Evolutionary conservation across 1,140 invertebrate species (phyloP).

Genomic region (Oncopeltus fasciatus): DNA sequence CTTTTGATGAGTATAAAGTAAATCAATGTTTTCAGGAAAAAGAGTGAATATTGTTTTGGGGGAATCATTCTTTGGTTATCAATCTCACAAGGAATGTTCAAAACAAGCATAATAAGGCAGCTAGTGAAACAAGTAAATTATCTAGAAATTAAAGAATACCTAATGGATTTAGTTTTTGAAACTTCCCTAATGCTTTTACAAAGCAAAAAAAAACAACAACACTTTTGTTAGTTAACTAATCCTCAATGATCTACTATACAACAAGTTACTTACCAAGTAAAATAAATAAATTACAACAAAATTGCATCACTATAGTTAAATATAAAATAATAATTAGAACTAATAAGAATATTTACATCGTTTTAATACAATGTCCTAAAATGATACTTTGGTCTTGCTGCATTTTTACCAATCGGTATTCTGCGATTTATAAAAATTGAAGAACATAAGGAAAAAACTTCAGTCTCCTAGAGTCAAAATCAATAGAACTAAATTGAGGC

Average conservation of each 20-base stretch:
- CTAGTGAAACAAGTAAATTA: background rate
- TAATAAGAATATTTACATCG: slow-evolving; percentile 6
- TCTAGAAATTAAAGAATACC: background rate
- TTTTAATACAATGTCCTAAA: slow-evolving; percentile 3
- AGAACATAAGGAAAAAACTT: slow-evolving; percentile 12
- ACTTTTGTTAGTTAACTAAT: background rate
- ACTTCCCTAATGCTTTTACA: slow-evolving; percentile 1
- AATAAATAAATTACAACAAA: slow-evolving; percentile 5
- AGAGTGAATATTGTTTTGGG: no score
- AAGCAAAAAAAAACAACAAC: background rate
- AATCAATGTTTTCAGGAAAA: no score
- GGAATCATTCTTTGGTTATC: no score
- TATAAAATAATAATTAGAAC: background rate
- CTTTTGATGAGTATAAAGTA: no score
- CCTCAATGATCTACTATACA: background rate
- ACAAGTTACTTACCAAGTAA: background rate
- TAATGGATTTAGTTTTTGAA: background rate
- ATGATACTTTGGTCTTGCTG: slow-evolving; percentile 19
- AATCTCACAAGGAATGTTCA: no score
- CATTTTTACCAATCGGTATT: slow-evolving; percentile 16
- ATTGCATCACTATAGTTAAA: background rate
- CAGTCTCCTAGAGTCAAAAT: slow-evolving; percentile 16
- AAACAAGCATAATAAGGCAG: background rate
- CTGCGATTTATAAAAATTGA: slow-evolving; percentile 9
- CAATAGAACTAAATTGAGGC: slow-evolving; percentile 2